phyloP scores from a whole-genome alignment of 30 jellyfish, hydroid and myxozoan species.

The Chrysaora quinquecirrha region DNA sequence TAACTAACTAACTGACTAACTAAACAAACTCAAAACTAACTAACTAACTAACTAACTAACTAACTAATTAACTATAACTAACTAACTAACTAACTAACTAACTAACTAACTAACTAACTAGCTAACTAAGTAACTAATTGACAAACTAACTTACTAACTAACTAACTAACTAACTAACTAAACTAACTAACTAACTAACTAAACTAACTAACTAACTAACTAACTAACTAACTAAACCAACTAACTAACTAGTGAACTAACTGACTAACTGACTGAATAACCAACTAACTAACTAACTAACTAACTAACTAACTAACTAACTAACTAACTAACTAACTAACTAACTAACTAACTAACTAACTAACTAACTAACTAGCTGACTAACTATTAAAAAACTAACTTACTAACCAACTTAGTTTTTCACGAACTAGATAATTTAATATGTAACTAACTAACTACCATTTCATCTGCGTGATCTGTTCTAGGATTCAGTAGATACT shows the following conservation, averaged over 20 bases:
- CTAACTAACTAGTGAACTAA: not conserved
- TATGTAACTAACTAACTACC: not conserved
- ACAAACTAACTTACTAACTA: not conserved
- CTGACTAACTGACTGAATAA: not conserved
- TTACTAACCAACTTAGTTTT: not conserved
- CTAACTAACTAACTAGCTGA: not conserved
- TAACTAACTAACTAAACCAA: not conserved
- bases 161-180: not conserved
- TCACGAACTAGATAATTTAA: not conserved
- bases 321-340: not conserved
- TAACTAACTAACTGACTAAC: no score
- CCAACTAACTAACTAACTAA: not conserved
- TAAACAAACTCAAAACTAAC: no score
- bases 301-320: no score
- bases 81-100: no score
- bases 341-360: not conserved
- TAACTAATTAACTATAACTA: not conserved
- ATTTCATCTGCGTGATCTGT: no score
- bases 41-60: not conserved
- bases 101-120: not conserved
- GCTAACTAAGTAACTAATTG: no score
- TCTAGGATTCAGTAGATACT: constrained; percentile 73
- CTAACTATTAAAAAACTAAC: no score
- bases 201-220: not conserved
- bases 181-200: no score